phyloP scores from a whole-genome alignment of 1,140 invertebrate genomes.

The Nymphalis io region DNA sequence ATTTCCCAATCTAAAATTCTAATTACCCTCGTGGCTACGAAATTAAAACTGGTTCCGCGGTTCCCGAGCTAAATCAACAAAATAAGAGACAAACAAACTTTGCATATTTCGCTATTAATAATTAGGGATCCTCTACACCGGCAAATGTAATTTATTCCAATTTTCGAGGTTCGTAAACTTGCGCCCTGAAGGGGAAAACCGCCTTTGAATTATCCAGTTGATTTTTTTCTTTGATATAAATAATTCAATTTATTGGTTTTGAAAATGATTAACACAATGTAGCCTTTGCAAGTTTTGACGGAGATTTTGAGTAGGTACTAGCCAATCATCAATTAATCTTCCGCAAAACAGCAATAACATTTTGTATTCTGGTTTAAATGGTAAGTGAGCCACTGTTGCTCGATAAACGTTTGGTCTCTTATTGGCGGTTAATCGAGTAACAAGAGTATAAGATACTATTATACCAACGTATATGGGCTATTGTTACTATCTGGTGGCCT shows the following conservation, averaged over 20 bases:
- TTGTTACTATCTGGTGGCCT: no score
- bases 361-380: no score
- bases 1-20: conserved; percentile 74
- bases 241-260: neutral
- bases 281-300: no score
- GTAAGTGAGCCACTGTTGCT: no score
- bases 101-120: conserved; percentile 76
- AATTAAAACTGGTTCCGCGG: conserved; percentile 54
- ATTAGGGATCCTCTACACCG: conserved; percentile 59
- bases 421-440: no score
- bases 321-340: no score
- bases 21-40: conserved; percentile 53
- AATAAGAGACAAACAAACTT: conserved; percentile 74
- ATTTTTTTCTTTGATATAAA: neutral
- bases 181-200: conserved; percentile 20
- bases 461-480: no score
- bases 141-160: conserved; percentile 64
- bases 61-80: conserved; percentile 64
- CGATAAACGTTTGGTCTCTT: no score
- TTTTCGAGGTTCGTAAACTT: conserved; percentile 41
- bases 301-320: no score
- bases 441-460: no score
- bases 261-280: no score
- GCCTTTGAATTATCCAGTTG: conserved; percentile 5
- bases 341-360: no score